Evolutionary conservation across 2,888 invertebrate genomes (phyloP), one percentile per base, ranked within the genome.

Genomic region (Unio pictorum): DNA sequence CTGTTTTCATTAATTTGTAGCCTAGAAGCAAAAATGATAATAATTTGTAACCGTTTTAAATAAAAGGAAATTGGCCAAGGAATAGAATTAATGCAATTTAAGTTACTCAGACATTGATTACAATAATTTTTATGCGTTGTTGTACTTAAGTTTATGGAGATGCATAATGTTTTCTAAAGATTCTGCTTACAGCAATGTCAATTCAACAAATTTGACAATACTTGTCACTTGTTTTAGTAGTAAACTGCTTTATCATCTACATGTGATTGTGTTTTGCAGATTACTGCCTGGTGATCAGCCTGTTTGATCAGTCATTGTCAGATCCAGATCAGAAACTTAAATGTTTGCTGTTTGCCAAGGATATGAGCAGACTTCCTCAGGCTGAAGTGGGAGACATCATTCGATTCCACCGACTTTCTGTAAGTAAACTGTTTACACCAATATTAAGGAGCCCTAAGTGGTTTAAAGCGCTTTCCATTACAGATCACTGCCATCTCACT

Each of bases 341-440:
- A 63, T 86, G 86, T 72, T 63, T 84, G 30, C 59, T 86, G 64
- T 86, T 86, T 72, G 73, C 73, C n/a, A 69, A 71, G 23, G 76
- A 80, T 6, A 68, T 73, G 56, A 66, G 34, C 23, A 71, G 73
- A 57, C 67, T 84, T 55, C 86, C 84, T 3, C 55, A 65, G 7
- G 71, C 78, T n/a, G 71, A 79, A 30, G 71, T 83, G 26, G 86
- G 86, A n/a, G 76, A 81, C 54, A 81, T 86, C 34, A 67, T 84
- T 20, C 72, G 86, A 17, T 79, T 86, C 55, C 84, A 86, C 69
- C 78, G 86, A 59, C 69, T 86, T 3, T 76, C 72, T 68, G 86
- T 86, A 73, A 61, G 70, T 59, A 6, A 23, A 0, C 1, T 28
- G 11, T 45, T 45, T 45, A 45, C 60, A 17, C 54, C 55, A 54